Base-by-base conservation (phyloP, 2,113 vertebrate genomes). In the Rhegmatorhina hoffmannsi region DNA sequence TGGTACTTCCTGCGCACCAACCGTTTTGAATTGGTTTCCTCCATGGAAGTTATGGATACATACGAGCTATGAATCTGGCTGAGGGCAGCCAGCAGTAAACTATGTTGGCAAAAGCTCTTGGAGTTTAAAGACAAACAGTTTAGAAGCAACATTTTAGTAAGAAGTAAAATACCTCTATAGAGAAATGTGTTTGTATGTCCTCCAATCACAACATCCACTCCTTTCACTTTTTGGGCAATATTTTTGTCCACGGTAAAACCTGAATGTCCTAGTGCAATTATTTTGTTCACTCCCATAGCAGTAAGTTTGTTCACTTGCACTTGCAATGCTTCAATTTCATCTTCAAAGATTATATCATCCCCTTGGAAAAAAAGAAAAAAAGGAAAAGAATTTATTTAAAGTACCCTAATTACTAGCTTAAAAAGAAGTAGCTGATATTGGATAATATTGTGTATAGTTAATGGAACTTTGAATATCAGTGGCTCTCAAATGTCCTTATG, bases 151-250 rank as follows among this genome's bases (percentile, higher is more conserved):
- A 47, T 50, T 81, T 67, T 29, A 77, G 28, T 58, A 31, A 52
- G 33, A 64, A 46, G 31, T 53, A 67, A 46, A 59, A 95, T 98
- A 99, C 99, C 99, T 98, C 98, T 99, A 67, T 98, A 99, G 36
- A 99, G 98, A 97, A 99, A 99, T 0, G 99, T 99, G 97, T 99
- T 99, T 82, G 97, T 97, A 91, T 99, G 99, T 94, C 99, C 99
- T 43, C 99, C 99, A 18, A 99, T 97, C 29, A 99, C 99, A 10
- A 99, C 95, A 73, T 99, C 99, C 21, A 99, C 98, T 1, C 98
- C 99, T 44, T 81, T 97, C 60, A 99, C 99, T 87, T 97, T 99
- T 81, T 95, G 98, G 67, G 99, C 99, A 23, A 99, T 99, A 36
- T 94, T 95, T 94, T 98, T 96, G 84, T 99, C 99, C 69, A 97